Conservation (phyloP, 2,113 vertebrate species). For the Microtus ochrogaster region DNA sequence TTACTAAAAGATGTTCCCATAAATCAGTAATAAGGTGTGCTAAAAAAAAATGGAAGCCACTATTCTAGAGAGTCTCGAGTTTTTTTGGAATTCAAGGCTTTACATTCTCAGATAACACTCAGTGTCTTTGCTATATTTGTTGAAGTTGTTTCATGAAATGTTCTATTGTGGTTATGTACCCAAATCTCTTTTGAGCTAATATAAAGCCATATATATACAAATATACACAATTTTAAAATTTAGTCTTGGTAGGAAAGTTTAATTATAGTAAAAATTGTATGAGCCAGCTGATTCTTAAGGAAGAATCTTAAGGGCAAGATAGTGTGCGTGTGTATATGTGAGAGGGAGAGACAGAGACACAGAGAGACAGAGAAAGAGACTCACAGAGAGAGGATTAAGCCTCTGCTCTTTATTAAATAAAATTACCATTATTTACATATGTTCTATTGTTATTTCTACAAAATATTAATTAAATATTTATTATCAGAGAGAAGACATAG, state of each 20-base stretch:
- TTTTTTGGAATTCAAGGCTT: conserved; percentile 13
- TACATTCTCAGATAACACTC: background rate
- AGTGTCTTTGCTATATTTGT: background rate
- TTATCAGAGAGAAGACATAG: background rate
- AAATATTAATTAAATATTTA: background rate
- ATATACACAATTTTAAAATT: background rate
- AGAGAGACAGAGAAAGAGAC: background rate
- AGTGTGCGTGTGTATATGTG: background rate
- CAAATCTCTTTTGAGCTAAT: background rate
- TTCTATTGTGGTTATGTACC: background rate
- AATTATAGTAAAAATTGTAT: conserved; percentile 3
- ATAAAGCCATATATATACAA: background rate
- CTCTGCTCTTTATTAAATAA: background rate
- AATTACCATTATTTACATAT: background rate
- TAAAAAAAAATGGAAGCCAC: background rate
- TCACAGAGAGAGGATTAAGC: background rate
- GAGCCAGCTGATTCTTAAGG: background rate
- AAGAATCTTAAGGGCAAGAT: background rate
- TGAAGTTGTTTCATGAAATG: background rate
- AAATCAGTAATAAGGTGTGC: background rate
- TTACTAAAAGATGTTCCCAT: conserved; percentile 4
- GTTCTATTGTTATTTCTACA: background rate
- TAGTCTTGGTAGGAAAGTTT: background rate
- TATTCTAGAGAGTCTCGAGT: background rate
- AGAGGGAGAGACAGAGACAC: background rate